Evolutionary conservation across 2,888 invertebrate genomes (phyloP), one percentile per base, ranked within the genome.

Genomic region (Dolichomitus sp.): DNA sequence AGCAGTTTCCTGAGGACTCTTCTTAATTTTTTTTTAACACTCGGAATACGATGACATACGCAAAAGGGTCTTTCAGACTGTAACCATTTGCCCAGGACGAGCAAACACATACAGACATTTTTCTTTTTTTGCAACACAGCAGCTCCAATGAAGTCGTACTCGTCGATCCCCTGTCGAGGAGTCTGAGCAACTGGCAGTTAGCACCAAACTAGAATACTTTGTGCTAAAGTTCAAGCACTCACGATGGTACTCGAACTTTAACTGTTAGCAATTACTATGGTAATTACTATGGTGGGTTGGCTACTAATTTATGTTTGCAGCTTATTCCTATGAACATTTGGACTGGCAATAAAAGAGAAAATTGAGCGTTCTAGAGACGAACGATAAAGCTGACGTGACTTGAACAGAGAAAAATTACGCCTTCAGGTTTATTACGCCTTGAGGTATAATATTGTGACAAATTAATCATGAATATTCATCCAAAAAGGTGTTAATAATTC

Each of bases 1-100:
- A 30, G 27, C 30, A 45, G 45, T 59, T 72, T 72, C 14, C 72
- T 14, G 19, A 59, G 42, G 48, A 59, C 59, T 23, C 45, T 59
- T 72, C 57, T 59, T 45, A 30, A 59, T 59, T 59, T 59, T 63
- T 57, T 45, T 7, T 33, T 17, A 72, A 48, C 48, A 42, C 72
- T 48, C 33, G 72, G 19, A 3, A 19, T 33, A 54, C 54, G 42
- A 19, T 37, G 40, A 7, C 19, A 14, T 30, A 30, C 1, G 59
- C 45, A 23, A 59, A 59, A 48, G 72, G 14, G 19, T 14, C 19
- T 19, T 68, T 37, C 52, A 52, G 19, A 52, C 17, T 52, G 11
- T 30, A 19, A 33, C 33, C 14, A 37, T 63, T 63, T n/a, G 61
- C 40, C 19, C 14, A 40, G 37, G 40, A 63, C 33, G 40, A 63